Base-by-base conservation (phyloP, 2,888 invertebrate species). In the Microctonus aethiopoides region DNA sequence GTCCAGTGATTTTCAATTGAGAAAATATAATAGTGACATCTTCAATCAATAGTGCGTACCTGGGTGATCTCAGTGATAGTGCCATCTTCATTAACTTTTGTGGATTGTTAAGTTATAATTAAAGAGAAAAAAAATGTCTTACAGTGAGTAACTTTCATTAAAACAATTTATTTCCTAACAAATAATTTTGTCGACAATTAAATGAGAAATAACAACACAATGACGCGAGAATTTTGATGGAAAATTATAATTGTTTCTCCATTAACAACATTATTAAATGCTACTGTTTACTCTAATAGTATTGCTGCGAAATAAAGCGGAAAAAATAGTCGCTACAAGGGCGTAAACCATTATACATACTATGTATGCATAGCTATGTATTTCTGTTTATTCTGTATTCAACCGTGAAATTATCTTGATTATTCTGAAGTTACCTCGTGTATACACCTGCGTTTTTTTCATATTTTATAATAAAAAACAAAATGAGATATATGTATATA, bases 341-440 rank as follows among this genome's bases (percentile, higher is more conserved):
- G 74, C 77, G 72, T 72, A 56, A 76, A 75, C 83, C 80, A 82
- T 78, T 83, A 83, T 36, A 77, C 59, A 2, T 6, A 68, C 83
- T 82, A 46, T 73, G 70, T 77, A 82, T 83, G 78, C 82, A 65
- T 62, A 63, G 61, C 68, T 67, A 65, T 41, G 61, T 26, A n/a
- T 54, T 60, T 51, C 73, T 64, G 13, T 65, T 34, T 62, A 75
- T 75, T 78, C 75, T 39, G 79, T 79, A 80, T 80, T 77, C 80
- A 75, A 60, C 62, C 60, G 71, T 68, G 67, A 71, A 68, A 72
- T 64, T 46, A 65, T 69, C 65, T 60, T 64, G 71, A 72, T 77
- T 68, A 71, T 65, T 77, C 74, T 63, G 67, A 60, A 77, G 72
- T 77, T 76, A 51, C 66, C 51, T 61, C 69, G 72, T 65, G 24